phyloP scores from a whole-genome alignment of 2,113 vertebrate species.

The Ariopsis seemanni region DNA sequence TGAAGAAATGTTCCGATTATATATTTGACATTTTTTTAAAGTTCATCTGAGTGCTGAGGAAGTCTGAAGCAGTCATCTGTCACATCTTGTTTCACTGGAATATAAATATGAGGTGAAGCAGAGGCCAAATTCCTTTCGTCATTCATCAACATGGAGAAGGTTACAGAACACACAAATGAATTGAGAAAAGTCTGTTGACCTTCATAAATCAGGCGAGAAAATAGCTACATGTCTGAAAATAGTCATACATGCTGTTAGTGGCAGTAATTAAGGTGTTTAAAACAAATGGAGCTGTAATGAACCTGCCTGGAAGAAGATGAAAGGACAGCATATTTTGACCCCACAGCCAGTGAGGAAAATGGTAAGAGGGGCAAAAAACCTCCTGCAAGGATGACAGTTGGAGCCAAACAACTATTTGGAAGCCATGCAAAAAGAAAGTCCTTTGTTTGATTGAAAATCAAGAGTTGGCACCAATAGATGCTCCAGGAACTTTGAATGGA shows the following conservation, averaged over 20 bases:
- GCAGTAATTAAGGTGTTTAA: background rate
- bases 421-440: background rate
- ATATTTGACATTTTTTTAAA: background rate
- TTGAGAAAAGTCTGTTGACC: background rate
- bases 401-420: background rate
- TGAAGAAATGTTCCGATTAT: background rate
- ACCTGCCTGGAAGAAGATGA: background rate
- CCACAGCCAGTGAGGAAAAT: background rate
- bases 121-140: constrained; percentile 12
- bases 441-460: background rate
- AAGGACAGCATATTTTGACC: background rate
- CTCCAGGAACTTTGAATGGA: background rate
- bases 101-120: constrained; percentile 10
- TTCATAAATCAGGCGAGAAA: background rate
- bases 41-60: background rate
- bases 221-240: background rate
- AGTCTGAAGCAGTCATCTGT: background rate
- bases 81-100: background rate
- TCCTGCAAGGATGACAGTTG: background rate
- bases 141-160: constrained; percentile 18
- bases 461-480: background rate
- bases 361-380: background rate
- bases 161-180: background rate
- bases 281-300: constrained; percentile 7
- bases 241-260: background rate